Conservation (phyloP, 2,888 invertebrate genomes). For the Erebia epiphron region DNA sequence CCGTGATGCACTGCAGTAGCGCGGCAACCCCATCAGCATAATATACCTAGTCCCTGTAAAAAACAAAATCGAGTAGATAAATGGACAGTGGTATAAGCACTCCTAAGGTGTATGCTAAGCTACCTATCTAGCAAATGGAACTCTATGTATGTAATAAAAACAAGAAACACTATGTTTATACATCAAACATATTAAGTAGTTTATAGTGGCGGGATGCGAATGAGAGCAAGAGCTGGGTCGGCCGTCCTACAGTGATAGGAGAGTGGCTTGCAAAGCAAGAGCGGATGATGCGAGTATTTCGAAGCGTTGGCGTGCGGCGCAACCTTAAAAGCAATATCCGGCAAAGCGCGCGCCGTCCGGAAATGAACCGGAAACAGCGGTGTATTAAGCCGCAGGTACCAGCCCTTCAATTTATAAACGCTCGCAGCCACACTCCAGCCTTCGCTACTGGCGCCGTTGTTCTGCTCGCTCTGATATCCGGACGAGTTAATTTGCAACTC, state of each 20-base stretch:
- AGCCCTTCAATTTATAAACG: constrained; percentile 83
- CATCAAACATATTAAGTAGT: not conserved
- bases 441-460: constrained; percentile 52
- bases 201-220: constrained; percentile 25
- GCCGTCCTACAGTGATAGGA: not conserved
- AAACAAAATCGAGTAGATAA: no score
- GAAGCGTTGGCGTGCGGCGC: constrained; percentile 68
- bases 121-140: no score
- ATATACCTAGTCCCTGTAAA: no score
- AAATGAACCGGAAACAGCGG: constrained; percentile 84
- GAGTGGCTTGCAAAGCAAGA: constrained; percentile 45
- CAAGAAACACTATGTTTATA: no score
- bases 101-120: not conserved
- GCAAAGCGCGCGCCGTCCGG: constrained; percentile 80
- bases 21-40: no score
- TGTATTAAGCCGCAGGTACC: constrained; percentile 83
- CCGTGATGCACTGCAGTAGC: no score
- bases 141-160: no score
- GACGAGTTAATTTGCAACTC: constrained; percentile 72
- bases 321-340: constrained; percentile 84
- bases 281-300: constrained; percentile 42
- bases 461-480: constrained; percentile 65
- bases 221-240: constrained; percentile 19
- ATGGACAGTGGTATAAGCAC: no score
- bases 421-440: constrained; percentile 70